A percentile compares a stretch with the other conserved stretches of the same genome.
Conservation (phyloP, 2,888 invertebrate species). For the Pharmacophagus antenor region DNA sequence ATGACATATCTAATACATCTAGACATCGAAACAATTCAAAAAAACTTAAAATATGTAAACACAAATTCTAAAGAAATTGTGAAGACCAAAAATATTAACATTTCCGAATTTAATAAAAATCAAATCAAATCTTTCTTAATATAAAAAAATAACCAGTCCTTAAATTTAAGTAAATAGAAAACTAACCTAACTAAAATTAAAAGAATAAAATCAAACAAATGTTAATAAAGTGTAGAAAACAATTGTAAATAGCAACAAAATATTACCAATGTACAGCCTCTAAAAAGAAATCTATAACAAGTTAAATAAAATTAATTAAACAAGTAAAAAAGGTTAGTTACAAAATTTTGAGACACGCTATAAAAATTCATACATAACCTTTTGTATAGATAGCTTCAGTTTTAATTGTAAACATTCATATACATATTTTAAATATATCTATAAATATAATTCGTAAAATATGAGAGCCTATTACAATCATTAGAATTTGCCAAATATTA, state of each 20-base stretch:
- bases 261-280: conserved; percentile 30
- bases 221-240: conserved; percentile 29
- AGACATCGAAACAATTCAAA: background rate
- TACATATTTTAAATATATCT: conserved; percentile 21
- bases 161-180: conserved; percentile 27
- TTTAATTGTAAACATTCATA: conserved; percentile 30
- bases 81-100: background rate
- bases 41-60: background rate
- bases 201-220: conserved; percentile 36
- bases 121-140: conserved; percentile 9
- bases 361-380: conserved; percentile 21
- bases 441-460: conserved; percentile 28
- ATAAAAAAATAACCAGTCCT: conserved; percentile 20
- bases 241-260: conserved; percentile 34
- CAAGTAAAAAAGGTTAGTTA: conserved; percentile 5
- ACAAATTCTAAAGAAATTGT: too few species aligned
- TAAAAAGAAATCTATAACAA: conserved; percentile 23
- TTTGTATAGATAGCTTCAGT: conserved; percentile 31
- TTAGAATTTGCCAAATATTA: conserved; percentile 13
- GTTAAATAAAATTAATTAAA: conserved; percentile 24
- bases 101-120: conserved; percentile 4
- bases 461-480: conserved; percentile 30
- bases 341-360: conserved; percentile 15
- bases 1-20: background rate
- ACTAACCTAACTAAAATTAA: conserved; percentile 32